Evolutionary conservation across 2,888 invertebrate genomes (phyloP).

Genomic region (Nezara viridula): DNA sequence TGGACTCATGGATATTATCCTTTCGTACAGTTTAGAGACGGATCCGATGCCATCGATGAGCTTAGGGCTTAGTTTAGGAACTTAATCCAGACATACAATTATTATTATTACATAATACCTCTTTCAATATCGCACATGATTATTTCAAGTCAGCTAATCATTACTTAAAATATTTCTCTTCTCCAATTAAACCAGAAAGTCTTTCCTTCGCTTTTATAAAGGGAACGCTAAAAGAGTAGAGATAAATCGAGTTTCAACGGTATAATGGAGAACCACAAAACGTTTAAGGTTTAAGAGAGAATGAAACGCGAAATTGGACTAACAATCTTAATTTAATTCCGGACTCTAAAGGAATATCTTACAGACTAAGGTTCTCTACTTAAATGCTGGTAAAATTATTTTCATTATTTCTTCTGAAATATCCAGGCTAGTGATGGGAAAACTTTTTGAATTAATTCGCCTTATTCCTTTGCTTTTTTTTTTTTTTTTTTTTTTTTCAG

Average conservation of each 20-base stretch:
- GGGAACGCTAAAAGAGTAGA: background rate
- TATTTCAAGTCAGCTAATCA: no score
- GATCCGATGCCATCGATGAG: no score
- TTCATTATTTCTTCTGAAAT: background rate
- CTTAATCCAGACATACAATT: no score
- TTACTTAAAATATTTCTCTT: background rate
- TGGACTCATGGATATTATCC: no score
- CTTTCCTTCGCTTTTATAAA: background rate
- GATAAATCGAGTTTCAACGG: background rate
- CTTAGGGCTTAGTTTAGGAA: no score
- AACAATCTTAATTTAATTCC: background rate
- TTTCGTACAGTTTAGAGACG: no score
- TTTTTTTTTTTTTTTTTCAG: no score
- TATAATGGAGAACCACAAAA: background rate
- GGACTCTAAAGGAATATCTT: background rate
- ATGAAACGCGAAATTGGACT: background rate
- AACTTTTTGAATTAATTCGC: background rate
- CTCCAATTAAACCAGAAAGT: background rate
- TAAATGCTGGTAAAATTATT: background rate
- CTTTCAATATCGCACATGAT: no score
- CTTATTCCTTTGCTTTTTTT: background rate
- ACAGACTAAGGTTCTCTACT: background rate
- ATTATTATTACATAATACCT: no score
- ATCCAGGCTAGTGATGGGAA: background rate
- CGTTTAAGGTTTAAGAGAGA: background rate